Evolutionary conservation across 2,797 vertebrate species (phyloP), one percentile per base, ranked within the genome.

Genomic region (Chaetophractus vellerosus): DNA sequence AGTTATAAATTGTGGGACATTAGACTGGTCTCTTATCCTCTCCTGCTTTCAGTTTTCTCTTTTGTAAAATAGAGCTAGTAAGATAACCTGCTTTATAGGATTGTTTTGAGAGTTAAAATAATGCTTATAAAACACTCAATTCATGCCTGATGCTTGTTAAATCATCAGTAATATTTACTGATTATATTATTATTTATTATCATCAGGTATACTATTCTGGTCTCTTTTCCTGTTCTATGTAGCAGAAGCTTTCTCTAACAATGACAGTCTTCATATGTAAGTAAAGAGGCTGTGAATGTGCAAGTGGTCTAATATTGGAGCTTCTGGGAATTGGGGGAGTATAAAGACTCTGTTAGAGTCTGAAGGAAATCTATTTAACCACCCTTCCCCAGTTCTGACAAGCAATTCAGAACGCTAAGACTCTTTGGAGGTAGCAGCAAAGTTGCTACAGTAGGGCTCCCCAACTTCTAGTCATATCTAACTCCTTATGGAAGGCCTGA

Each of bases 21-120:
- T 8, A 36, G 33, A 36, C 28, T 26, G 38, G 21, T 18, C 71
- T 80, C 28, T 87, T 26, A 63, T 18, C 38, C 1, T 87, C 66
- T n/a, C 21, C 52, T 87, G 26, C 48, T 87, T 63, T 90, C 31
- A 26, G 9, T 91, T 75, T 91, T 74, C 38, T 74, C 14, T 91
- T 86, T 79, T n/a, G 21, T 74, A 66, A 74, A 48, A 23, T 81
- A 87, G 5, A 11, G 15, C 41, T 87, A 76, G 15, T 50, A 28
- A 69, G 66, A 82, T 41, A 66, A 76, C 6, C 61, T 76, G 16
- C 6, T 88, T 75, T 31, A 36, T n/a, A 61, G n/a, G 50, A 9
- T 92, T 92, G 9, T 26, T 87, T 68, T 59, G 31, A 80, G 19
- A 82, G 50, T 68, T 21, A 61, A 89, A 89, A 33, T 68, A 45